Evolutionary conservation across 1,140 invertebrate genomes (phyloP), one percentile per base, ranked within the genome.

Genomic region (Sinonovacula constricta): DNA sequence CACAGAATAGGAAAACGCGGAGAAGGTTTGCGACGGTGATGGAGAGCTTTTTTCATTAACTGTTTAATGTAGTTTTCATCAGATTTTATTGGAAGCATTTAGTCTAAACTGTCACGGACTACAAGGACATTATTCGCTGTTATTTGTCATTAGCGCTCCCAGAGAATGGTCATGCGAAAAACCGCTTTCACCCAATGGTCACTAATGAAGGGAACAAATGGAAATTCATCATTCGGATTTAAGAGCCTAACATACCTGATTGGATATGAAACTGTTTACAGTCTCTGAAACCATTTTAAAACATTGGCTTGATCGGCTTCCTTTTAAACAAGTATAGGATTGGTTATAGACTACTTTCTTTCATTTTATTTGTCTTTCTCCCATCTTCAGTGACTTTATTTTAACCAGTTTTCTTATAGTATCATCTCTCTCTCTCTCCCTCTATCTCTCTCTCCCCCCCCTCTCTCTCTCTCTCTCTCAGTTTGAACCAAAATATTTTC

Each of bases 211-310:
- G n/a, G 56, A 75, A 75, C 62, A 66, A 75, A 75, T 65, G 65
- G 72, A 54, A 34, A 75, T 75, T 75, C 72, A 75, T 75, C 72
- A 75, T 66, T 66, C 72, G 51, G 66, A 75, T 75, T 75, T 63
- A 51, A n/a, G 45, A 26, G 22, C 22, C 49, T 53, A 75, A 75
- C 39, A 45, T 10, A 45, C 7, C 39, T 45, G 39, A 45, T 45
- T 10, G 39, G 39, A 45, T 45, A 10, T 45, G 7, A 45, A 45
- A 45, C 7, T 7, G 7, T 45, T 45, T 45, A 45, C 7, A 10
- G 39, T 45, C n/a, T n/a, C n/a, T n/a, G n/a, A n/a, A n/a, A n/a
- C n/a, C n/a, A n/a, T n/a, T n/a, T n/a, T n/a, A n/a, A n/a, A n/a
- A n/a, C n/a, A n/a, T n/a, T n/a, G n/a, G n/a, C n/a, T n/a, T n/a